Percentiles rank a stretch among this genome's conserved stretches.
Evolutionary conservation across 1,140 invertebrate species (phyloP).

Genomic region (Papilio xuthus): DNA sequence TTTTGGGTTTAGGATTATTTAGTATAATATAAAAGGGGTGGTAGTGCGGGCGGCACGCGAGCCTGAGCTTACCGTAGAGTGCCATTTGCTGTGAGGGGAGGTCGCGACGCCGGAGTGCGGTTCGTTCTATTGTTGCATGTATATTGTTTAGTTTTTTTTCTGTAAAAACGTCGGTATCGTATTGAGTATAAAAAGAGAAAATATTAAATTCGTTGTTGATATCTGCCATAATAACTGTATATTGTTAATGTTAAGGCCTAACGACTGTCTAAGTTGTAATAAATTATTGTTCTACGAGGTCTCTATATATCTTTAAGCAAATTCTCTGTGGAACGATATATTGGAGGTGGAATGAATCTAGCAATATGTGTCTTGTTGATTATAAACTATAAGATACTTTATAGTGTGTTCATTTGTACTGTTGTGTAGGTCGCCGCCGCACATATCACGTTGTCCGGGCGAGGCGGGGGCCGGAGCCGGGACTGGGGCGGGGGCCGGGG

Average conservation of each 20-base stretch:
- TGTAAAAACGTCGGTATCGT: slow-evolving; percentile 74
- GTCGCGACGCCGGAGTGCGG: slow-evolving; percentile 43
- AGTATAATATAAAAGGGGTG: slow-evolving; percentile 46
- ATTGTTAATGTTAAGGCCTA: slow-evolving; percentile 78
- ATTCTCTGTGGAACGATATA: slow-evolving; percentile 52
- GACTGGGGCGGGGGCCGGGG: background rate
- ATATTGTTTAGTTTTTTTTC: slow-evolving; percentile 70
- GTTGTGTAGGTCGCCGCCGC: slow-evolving; percentile 43
- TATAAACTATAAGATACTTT: slow-evolving; percentile 57
- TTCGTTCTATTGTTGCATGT: slow-evolving; percentile 60
- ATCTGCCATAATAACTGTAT: slow-evolving; percentile 80
- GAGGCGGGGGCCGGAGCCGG: background rate
- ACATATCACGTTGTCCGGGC: slow-evolving; percentile 29
- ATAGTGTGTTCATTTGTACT: slow-evolving; percentile 57
- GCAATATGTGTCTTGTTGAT: slow-evolving; percentile 55
- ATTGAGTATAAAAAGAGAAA: slow-evolving; percentile 62
- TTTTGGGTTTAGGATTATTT: slow-evolving; percentile 61
- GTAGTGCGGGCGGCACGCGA: slow-evolving; percentile 38
- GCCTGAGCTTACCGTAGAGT: slow-evolving; percentile 51
- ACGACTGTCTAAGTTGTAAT: slow-evolving; percentile 74
- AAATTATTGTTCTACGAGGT: slow-evolving; percentile 66
- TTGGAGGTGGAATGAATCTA: slow-evolving; percentile 42
- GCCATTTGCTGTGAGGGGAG: slow-evolving; percentile 55
- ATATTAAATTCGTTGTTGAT: slow-evolving; percentile 75
- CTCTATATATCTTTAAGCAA: slow-evolving; percentile 53